phyloP scores from a whole-genome alignment of 2,797 vertebrate species.

The Chrosomus eos region DNA sequence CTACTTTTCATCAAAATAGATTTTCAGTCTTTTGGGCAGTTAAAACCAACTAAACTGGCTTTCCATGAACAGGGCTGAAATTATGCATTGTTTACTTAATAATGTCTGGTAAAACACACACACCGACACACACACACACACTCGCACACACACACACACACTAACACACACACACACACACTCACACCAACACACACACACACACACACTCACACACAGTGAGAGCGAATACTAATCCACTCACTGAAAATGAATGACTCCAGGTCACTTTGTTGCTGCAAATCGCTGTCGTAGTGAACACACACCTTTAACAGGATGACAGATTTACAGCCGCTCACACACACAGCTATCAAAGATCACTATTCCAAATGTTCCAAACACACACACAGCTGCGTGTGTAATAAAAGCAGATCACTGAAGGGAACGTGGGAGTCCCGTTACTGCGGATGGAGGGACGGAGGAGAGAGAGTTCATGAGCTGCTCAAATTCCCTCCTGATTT shows the following conservation, averaged over 20 bases:
- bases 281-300: background rate
- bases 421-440: conserved; percentile 59
- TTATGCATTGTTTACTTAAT: no score
- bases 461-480: conserved; percentile 44
- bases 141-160: no score
- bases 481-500: conserved; percentile 65
- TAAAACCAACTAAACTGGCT: background rate
- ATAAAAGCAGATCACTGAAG: conserved; percentile 76
- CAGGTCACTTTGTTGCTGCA: conserved; percentile 8
- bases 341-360: conserved; percentile 5
- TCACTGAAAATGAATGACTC: background rate
- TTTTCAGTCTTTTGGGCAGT: background rate
- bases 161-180: background rate
- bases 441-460: background rate
- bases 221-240: background rate
- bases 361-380: background rate
- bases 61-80: no score
- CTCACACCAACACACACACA: background rate
- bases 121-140: no score
- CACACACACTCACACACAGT: background rate
- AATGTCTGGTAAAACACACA: no score
- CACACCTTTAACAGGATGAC: background rate
- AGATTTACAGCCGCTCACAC: conserved; percentile 39
- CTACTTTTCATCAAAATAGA: background rate
- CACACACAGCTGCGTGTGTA: conserved; percentile 70